A percentile compares a stretch with the other conserved stretches of the same genome.
Evolutionary conservation across 1,140 invertebrate species (phyloP).

Genomic region (Lethrus apterus): DNA sequence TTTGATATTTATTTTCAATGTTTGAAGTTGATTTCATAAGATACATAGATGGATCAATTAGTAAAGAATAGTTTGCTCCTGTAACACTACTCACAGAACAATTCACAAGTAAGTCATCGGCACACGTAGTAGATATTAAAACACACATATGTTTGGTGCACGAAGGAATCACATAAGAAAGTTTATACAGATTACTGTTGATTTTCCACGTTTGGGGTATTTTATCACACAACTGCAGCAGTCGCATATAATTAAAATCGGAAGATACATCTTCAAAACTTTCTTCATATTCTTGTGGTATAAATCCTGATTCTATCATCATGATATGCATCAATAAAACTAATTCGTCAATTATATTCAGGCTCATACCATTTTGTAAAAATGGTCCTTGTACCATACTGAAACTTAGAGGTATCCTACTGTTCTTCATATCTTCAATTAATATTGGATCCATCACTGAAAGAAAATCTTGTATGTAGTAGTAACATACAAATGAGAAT

Average conservation of each 20-base stretch:
- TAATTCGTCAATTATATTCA: constrained; percentile 29
- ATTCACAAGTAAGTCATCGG: constrained; percentile 35
- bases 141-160: constrained; percentile 20
- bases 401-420: constrained; percentile 22
- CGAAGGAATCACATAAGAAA: constrained; percentile 22
- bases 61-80: constrained; percentile 17
- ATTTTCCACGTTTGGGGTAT: constrained; percentile 25
- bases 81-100: constrained; percentile 25
- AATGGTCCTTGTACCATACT: constrained; percentile 22
- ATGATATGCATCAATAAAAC: constrained; percentile 32
- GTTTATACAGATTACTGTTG: constrained; percentile 13
- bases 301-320: constrained; percentile 36
- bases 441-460: constrained; percentile 32
- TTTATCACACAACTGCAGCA: constrained; percentile 19
- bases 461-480: constrained; percentile 24
- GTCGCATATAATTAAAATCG: constrained; percentile 26
- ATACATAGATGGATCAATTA: constrained; percentile 33
- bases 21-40: constrained; percentile 24
- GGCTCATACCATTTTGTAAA: constrained; percentile 6
- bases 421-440: constrained; percentile 27
- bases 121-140: constrained; percentile 20
- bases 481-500: constrained; percentile 5
- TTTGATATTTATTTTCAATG: constrained; percentile 29
- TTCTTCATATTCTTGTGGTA: constrained; percentile 22
- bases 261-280: constrained; percentile 14